Base-by-base conservation (phyloP, 1,140 invertebrate genomes). In the Saxidomus purpurata region DNA sequence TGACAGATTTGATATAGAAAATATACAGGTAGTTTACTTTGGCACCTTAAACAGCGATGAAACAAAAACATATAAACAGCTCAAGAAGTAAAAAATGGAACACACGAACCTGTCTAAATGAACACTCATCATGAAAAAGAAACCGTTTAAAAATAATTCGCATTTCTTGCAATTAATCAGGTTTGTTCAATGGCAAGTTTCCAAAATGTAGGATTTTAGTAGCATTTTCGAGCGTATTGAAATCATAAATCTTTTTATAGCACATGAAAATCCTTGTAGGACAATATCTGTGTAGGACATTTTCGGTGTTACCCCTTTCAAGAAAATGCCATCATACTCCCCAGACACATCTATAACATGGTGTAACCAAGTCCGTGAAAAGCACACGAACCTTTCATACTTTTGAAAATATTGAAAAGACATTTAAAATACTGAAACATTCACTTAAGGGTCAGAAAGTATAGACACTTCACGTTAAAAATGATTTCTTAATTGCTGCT, bases 121-220 rank as follows among this genome's bases (percentile, higher is more conserved):
- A n/a, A n/a, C n/a, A n/a, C n/a, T n/a, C n/a, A n/a, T n/a, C n/a
- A n/a, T n/a, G n/a, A n/a, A n/a, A n/a, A n/a, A n/a, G n/a, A n/a
- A n/a, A n/a, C n/a, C n/a, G n/a, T n/a, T n/a, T n/a, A n/a, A n/a
- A n/a, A n/a, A n/a, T n/a, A n/a, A n/a, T n/a, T n/a, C n/a, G n/a
- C n/a, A n/a, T n/a, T n/a, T n/a, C n/a, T n/a, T n/a, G n/a, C n/a
- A n/a, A n/a, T n/a, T n/a, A n/a, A n/a, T n/a, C n/a, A n/a, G n/a
- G n/a, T n/a, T n/a, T n/a, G n/a, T 67, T n/a, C 25, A 11, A n/a
- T n/a, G 71, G 71, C 71, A 34, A 76, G 71, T 6, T 76, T 76
- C 40, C 40, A 47, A 76, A 76, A 36, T 76, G 40, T 43, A 76
- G 71, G 4, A 76, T 76, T n/a, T 47, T 76, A 43, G 71, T 76